Conservation (phyloP, 2,888 invertebrate genomes). For the Marronus borbonicus region DNA sequence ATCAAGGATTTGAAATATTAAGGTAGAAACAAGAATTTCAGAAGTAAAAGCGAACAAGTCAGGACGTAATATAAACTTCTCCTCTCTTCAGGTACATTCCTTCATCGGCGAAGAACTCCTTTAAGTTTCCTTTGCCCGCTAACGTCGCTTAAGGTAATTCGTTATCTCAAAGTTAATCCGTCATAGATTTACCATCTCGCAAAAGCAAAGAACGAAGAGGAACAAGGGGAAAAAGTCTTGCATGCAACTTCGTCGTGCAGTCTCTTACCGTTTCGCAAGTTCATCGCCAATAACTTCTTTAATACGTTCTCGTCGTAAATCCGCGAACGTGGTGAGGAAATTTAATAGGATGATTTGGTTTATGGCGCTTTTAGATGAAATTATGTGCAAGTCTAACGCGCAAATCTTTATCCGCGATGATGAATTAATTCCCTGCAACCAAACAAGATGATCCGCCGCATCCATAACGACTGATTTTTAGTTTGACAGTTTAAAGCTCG, state of each 20-base stretch:
- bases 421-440: conserved; percentile 29
- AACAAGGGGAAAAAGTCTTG: background rate
- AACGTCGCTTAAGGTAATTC: background rate
- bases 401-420: conserved; percentile 36
- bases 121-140: background rate
- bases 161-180: background rate
- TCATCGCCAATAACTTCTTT: conserved; percentile 39
- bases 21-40: too few relatives aligned
- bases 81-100: too few relatives aligned
- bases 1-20: too few relatives aligned
- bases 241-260: conserved; percentile 31
- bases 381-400: conserved; percentile 29
- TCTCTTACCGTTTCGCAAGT: conserved; percentile 32
- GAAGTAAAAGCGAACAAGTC: too few relatives aligned
- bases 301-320: conserved; percentile 38
- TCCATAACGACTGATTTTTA: background rate
- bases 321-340: conserved; percentile 39
- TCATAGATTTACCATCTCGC: conserved; percentile 10
- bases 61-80: too few relatives aligned
- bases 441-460: background rate
- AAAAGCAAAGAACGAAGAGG: background rate
- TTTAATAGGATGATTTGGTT: conserved; percentile 42
- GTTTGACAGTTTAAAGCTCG: too few relatives aligned
- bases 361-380: conserved; percentile 41
- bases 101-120: too few relatives aligned